Conservation (phyloP, 1,140 invertebrate species). For the Calephelis virginiensis region DNA sequence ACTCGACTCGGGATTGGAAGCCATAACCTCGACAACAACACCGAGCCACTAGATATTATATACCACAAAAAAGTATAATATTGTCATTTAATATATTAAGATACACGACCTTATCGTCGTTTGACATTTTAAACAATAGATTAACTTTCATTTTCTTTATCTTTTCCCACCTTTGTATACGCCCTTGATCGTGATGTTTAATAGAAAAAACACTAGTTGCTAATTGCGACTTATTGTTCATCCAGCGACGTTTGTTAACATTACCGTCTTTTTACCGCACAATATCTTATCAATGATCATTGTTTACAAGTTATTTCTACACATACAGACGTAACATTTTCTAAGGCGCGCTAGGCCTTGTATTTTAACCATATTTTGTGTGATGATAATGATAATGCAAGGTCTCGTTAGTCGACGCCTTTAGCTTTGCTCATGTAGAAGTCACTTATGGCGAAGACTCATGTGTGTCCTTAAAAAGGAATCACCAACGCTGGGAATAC, state of each 20-base stretch:
- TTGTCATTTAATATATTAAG: not conserved
- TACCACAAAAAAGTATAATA: no score
- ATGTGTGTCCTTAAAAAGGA: no score
- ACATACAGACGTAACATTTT: not conserved
- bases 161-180: constrained; percentile 4
- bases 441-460: no score
- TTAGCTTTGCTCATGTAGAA: no score
- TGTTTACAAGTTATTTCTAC: constrained; percentile 11
- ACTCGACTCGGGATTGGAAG: no score
- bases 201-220: constrained; percentile 3
- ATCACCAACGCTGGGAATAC: no score
- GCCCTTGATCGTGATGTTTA: constrained; percentile 5
- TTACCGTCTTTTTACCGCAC: constrained; percentile 1
- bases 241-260: not conserved
- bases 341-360: constrained; percentile 6
- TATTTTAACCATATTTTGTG: no score
- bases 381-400: no score
- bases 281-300: constrained; percentile 7
- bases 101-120: not conserved
- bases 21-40: no score
- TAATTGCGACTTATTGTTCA: constrained; percentile 2
- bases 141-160: constrained; percentile 1
- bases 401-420: no score
- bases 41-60: not conserved
- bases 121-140: not conserved